Evolutionary conservation across 2,113 vertebrate genomes (phyloP), one percentile per base, ranked within the genome.

Genomic region (Amphilophus citrinellus): DNA sequence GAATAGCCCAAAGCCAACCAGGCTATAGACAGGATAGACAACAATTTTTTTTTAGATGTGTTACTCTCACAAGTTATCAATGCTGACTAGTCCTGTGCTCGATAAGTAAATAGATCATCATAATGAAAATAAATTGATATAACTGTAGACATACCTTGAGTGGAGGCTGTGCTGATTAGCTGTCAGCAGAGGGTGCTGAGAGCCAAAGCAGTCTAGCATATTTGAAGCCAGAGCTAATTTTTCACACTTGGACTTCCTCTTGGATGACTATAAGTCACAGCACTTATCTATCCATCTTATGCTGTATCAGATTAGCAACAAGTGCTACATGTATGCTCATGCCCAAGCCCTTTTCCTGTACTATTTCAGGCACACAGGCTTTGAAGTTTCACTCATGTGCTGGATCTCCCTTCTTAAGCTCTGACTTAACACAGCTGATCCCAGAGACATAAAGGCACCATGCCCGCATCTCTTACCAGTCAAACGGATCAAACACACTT

Each of bases 391-490:
- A 93, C 87, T 93, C 90, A 86, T 63, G 50, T 17, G 89, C 84
- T 81, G 77, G 93, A 93, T 93, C 94, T 92, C 90, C 82, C 83
- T 80, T 88, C 85, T 90, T 95, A 95, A 95, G 92, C 93, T 89
- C 59, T 13, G 94, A 90, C 92, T 96, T 95, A 90, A 85, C 63
- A 42, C 93, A 95, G 92, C 93, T 95, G 95, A 95, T 94, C 88
- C 92, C 84, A 76, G 92, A 96, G 96, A 96, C 96, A 92, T 83
- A 2, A 84, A 94, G 96, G 96, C 96, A 96, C 95, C 96, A 91
- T 76, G 86, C 37, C 61, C 61, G 59, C 91, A 87, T 93, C 85
- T 87, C 86, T 73, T 59, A 87, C 86, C 75, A 87, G 84, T 88
- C 90, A 84, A 18, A 76, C 59, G 91, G 93, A 92, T 93, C 90